phyloP scores from a whole-genome alignment of 1,140 invertebrate species.

The Kradibia gibbosae region DNA sequence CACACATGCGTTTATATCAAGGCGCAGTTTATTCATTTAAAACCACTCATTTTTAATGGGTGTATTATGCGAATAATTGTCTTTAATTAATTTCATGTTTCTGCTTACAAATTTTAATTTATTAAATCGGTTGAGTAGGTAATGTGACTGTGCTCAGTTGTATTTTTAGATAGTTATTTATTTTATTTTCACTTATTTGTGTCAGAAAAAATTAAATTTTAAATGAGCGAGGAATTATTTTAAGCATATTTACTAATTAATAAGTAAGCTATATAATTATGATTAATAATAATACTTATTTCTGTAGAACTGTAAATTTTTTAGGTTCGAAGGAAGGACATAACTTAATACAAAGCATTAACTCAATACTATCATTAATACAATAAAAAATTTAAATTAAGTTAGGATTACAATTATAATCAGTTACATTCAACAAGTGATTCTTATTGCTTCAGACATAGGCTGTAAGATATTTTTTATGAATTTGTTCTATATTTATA shows the following conservation, averaged over 20 bases:
- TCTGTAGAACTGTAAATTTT: neutral
- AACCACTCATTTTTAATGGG: neutral
- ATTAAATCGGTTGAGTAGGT: neutral
- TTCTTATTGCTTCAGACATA: neutral
- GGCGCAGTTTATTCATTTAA: neutral
- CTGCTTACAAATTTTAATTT: conserved; percentile 9
- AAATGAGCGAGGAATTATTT: neutral
- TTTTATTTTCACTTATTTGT: neutral
- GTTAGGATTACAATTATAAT: conserved; percentile 29
- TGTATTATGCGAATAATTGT: neutral
- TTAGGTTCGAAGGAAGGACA: too few relatives aligned
- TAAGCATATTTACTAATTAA: neutral
- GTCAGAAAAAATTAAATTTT: neutral
- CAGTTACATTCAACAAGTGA: conserved; percentile 29
- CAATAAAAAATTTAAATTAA: conserved; percentile 35
- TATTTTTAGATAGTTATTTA: neutral
- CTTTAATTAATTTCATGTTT: neutral
- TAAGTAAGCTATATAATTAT: neutral
- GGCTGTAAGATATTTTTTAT: conserved; percentile 21
- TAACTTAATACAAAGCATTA: neutral
- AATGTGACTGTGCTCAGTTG: neutral
- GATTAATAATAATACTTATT: neutral
- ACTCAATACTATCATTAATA: conserved; percentile 29
- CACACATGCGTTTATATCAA: conserved; percentile 18
- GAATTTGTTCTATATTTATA: neutral